These are phyloP conservation scores for Varecia variegata DNA, from an alignment of 2,797 vertebrate genomes.

Conservation along the genomic window DNA sequence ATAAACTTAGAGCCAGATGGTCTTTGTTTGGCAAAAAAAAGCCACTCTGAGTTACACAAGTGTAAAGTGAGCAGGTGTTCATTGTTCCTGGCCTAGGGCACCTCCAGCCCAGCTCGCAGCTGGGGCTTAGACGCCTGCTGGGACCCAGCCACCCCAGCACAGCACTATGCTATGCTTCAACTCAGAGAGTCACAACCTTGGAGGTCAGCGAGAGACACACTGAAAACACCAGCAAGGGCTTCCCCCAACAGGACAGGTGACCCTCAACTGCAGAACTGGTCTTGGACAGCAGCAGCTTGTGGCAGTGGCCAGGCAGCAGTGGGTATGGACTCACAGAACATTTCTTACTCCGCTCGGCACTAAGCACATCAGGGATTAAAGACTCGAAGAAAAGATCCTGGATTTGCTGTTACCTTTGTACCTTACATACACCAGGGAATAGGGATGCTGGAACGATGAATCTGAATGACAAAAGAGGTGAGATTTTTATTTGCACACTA, in stretches of 20 bases:
- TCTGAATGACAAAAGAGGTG: neutral
- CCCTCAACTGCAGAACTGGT: neutral
- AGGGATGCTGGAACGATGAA: neutral
- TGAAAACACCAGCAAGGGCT: neutral
- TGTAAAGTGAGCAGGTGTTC: conserved; percentile 1
- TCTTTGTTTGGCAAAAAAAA: neutral
- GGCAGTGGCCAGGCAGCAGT: neutral
- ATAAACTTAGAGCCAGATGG: conserved; percentile 15
- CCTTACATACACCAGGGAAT: neutral
- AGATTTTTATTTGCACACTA: neutral
- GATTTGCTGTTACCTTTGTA: neutral
- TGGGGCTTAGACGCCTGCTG: neutral
- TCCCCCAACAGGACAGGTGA: neutral
- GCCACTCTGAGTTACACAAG: neutral
- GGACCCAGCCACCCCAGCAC: neutral
- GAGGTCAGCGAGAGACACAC: neutral
- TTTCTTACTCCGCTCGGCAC: neutral
- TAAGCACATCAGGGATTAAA: neutral
- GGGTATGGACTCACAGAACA: neutral
- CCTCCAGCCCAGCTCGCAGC: neutral
- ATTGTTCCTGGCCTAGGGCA: neutral
- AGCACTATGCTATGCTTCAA: neutral
- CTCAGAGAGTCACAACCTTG: neutral
- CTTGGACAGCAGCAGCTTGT: accelerated
- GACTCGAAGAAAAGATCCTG: neutral